Evolutionary conservation across 2,797 vertebrate species (phyloP), one percentile per base, ranked within the genome.

Genomic region (Antennarius maculatus): DNA sequence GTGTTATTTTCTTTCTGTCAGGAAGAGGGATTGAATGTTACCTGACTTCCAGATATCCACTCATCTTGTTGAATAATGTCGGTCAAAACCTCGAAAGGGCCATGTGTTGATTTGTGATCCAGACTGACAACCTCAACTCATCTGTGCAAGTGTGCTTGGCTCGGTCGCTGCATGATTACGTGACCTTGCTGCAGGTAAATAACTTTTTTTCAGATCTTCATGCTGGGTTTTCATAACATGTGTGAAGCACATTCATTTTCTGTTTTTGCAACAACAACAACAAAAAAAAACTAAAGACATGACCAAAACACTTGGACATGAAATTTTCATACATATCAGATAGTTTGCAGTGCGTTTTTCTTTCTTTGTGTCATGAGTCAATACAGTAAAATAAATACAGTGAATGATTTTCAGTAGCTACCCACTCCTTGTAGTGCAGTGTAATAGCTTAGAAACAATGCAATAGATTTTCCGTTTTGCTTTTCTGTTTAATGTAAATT

Each of bases 331-430:
- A 79, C 86, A 88, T 91, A 90, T 93, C 84, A 81, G 81, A 84
- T 91, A 75, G 63, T 87, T 91, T 87, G 87, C 86, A 75, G 89
- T 93, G 90, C 74, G 89, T 81, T 79, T 86, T 79, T 85, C 76
- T 86, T 89, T 89, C 50, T 79, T 84, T 81, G 84, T 90, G 87
- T 89, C 86, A 84, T 86, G 73, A 74, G 81, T 91, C 85, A 86
- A 75, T 82, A 81, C 85, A 87, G 81, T 85, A 43, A 43, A 43
- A 85, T 86, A 88, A 89, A 84, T 84, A 88, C 74, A 52, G 82
- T 88, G 85, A 88, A 90, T 90, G 82, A 87, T 84, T 88, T 87
- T 87, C 82, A 80, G 61, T 91, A 88, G 85, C 81, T 84, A 65
- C 76, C 87, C 73, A 86, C 81, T 84, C 86, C 84, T 88, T 69